Percentiles rank a stretch among this genome's conserved stretches.
Evolutionary conservation across 2,888 invertebrate genomes (phyloP).

Genomic region (Entomobrya multifasciata): DNA sequence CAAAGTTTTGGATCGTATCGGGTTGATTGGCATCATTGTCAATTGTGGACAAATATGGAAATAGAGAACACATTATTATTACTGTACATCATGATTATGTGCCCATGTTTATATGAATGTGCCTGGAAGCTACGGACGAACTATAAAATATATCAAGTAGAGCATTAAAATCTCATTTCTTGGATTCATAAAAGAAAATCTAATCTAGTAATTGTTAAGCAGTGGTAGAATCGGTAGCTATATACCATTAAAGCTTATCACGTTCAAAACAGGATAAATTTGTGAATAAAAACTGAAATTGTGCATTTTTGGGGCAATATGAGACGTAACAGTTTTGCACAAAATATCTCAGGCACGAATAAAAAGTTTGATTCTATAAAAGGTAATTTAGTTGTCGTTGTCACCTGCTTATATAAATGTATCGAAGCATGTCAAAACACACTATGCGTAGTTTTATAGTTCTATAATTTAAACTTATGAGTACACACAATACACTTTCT

Average conservation of each 20-base stretch:
- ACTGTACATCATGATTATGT: neutral
- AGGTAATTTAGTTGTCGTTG: too few relatives aligned
- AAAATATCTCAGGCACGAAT: too few relatives aligned
- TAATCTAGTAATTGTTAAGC: neutral
- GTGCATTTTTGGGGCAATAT: constrained; percentile 2
- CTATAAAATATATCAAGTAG: constrained; percentile 36
- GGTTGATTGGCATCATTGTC: constrained; percentile 36
- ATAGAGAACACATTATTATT: constrained; percentile 1
- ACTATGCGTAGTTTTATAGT: too few relatives aligned
- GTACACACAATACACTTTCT: too few relatives aligned
- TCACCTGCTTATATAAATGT: too few relatives aligned
- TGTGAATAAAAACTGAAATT: neutral
- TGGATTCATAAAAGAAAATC: neutral
- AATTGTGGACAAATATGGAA: constrained; percentile 54
- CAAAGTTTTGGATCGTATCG: constrained; percentile 5
- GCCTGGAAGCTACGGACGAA: neutral
- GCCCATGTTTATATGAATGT: neutral
- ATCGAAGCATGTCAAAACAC: too few relatives aligned
- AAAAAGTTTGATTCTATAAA: too few relatives aligned
- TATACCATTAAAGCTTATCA: neutral
- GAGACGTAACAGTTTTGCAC: neutral
- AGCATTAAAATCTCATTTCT: neutral
- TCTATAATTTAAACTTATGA: too few relatives aligned
- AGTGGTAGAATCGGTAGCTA: too few relatives aligned
- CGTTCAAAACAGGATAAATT: neutral